Evolutionary conservation across 2,888 invertebrate genomes (phyloP), one percentile per base, ranked within the genome.

Genomic region (Catocala sponsa): DNA sequence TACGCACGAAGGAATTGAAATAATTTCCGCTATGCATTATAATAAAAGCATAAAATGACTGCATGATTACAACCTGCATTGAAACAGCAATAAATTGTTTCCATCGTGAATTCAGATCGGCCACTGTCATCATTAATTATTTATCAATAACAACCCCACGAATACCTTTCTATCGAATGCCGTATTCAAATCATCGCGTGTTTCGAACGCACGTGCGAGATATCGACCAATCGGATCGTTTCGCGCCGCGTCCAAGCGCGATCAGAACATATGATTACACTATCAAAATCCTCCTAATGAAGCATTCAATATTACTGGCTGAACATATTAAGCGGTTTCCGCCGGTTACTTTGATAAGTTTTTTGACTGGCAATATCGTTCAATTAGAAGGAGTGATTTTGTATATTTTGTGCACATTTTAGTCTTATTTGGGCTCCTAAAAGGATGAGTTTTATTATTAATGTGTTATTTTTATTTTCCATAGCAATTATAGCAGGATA

Each of bases 321-420:
- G 82, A 74, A 76, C 78, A 78, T 78, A 82, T 79, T 80, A 72
- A 74, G 73, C 68, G 75, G 74, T 84, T 88, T 92, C 92, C 92
- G 91, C 89, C 89, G 92, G 86, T 72, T 54, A 76, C 87, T 83
- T 86, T 86, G 84, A 74, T 71, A 72, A 68, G 74, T 77, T 79
- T 82, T 83, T 79, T 74, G 71, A 78, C 70, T 71, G 71, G 76
- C 67, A 74, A 78, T 78, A 76, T 80, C 64, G 63, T 74, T 80
- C 89, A 91, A 92, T 91, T 91, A 92, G 80, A 74, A 71, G 77
- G 80, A 82, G 87, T 92, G 91, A 92, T 87, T 85, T 82, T 83
- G 78, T 86, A 85, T 83, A 87, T 88, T 87, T 79, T 79, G 74
- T 73, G 70, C 67, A 71, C 70, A 74, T 77, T 72, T 80, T 80